Base-by-base conservation (phyloP, 2,888 invertebrate genomes). In the Ophraella communa region DNA sequence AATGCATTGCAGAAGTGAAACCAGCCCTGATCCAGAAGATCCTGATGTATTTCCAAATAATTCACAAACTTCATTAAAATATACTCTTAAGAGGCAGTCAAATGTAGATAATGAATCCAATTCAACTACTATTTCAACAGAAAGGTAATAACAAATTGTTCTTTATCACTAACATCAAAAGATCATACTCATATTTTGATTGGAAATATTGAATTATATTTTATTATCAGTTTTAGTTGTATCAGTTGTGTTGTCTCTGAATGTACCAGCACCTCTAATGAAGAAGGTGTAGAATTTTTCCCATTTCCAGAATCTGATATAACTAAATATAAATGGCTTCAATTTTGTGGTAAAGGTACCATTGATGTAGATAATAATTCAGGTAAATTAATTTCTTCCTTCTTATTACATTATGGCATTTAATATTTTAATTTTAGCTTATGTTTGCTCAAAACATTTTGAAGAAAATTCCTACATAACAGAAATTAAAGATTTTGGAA, bases 401-500 rank as follows among this genome's bases (percentile, higher is more conserved):
- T 8, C 7, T 27, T 27, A 27, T 27, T 27, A 8, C 27, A 27
- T 10, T 1, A 10, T 27, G 27, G 24, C 7, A 5, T 24, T 24
- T 24, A 4, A 24, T 1, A 24, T 24, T 24, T 24, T 24, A 3
- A 30, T 30, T 30, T 30, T 33, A 54, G 54, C 21, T 1, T 17
- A 39, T 23, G 51, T 59, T 59, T 59, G 59, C 27, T 39, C 39
- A 7, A 4, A 35, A 11, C 59, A 59, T 20, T 59, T 59, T 51
- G 59, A 39, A 17, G 51, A 59, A 59, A 51, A 14, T 4, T 51
- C 51, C 2, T 59, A 59, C 14, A 51, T 39, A 49, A 59, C 47
- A 18, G 51, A 59, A 51, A 39, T 59, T 8, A 17, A 42, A 24
- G 17, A 51, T 18, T 14, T 21, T 11, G 51, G 35, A 17, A 18